Conservation (phyloP, 2,113 vertebrate species). For the Narcine bancroftii region DNA sequence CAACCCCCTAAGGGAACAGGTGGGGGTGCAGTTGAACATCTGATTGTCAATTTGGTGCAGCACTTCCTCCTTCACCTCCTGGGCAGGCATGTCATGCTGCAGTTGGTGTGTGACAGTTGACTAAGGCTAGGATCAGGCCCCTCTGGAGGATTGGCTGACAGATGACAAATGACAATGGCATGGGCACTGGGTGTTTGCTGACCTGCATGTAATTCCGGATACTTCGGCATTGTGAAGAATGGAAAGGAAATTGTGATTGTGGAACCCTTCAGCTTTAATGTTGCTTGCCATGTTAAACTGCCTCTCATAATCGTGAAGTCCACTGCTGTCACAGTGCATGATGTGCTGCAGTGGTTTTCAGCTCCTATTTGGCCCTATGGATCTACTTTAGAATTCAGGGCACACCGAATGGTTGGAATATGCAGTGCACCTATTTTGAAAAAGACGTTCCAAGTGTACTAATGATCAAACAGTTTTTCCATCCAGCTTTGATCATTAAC, state of each 20-base stretch:
- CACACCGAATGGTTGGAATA: not conserved
- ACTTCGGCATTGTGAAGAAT: not conserved
- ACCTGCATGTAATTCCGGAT: not conserved
- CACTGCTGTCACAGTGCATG: not conserved
- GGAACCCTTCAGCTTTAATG: not conserved
- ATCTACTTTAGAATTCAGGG: slow-evolving; percentile 12
- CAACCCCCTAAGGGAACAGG: not conserved
- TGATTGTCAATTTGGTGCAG: too few species aligned
- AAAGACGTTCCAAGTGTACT: slow-evolving; percentile 18
- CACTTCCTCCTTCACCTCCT: too few species aligned
- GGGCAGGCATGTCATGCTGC: not conserved
- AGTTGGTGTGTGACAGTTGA: too few species aligned
- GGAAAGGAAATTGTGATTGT: not conserved
- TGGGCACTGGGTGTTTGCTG: not conserved
- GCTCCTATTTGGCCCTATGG: not conserved
- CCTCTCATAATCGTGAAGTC: not conserved
- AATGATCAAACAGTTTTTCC: slow-evolving; percentile 33
- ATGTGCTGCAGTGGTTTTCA: not conserved
- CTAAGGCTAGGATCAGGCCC: not conserved
- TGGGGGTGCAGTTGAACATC: too few species aligned
- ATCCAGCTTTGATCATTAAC: slow-evolving; percentile 34
- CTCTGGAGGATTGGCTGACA: not conserved
- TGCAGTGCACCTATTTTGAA: not conserved
- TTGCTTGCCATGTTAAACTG: not conserved
- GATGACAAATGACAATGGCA: not conserved